A percentile compares a stretch with the other conserved stretches of the same genome.
These are phyloP conservation scores for Drosophila koepferae DNA, from an alignment of 2,888 invertebrate species.

Conservation along the genomic window DNA sequence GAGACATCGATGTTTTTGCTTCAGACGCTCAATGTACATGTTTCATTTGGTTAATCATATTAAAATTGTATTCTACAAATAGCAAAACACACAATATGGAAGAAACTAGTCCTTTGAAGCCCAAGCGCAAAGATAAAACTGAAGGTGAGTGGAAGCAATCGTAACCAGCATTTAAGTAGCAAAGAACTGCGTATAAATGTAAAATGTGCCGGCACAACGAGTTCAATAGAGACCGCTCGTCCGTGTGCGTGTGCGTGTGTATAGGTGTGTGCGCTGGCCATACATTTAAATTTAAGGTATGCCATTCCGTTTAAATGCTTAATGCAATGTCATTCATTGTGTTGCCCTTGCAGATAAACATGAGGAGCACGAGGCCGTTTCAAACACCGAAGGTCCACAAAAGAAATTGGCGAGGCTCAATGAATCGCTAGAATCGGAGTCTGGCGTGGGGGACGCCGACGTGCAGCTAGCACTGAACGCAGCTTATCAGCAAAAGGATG, in stretches of 20 bases:
- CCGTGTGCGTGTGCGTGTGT: constrained; percentile 47
- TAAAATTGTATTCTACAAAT: constrained; percentile 36
- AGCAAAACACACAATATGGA: constrained; percentile 52
- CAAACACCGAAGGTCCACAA: constrained; percentile 49
- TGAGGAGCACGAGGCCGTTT: constrained; percentile 35
- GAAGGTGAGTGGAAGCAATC: constrained; percentile 68
- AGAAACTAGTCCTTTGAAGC: constrained; percentile 54
- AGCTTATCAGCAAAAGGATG: constrained; percentile 58
- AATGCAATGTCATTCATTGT: constrained; percentile 81
- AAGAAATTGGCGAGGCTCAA: constrained; percentile 61
- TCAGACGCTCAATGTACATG: constrained; percentile 50
- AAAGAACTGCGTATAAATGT: constrained; percentile 29
- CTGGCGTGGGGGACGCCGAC: constrained; percentile 13
- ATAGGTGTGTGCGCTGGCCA: constrained; percentile 45
- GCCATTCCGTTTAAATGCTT: constrained; percentile 64
- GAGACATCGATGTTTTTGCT: constrained; percentile 34
- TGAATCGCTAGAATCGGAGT: constrained; percentile 14
- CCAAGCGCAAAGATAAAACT: constrained; percentile 57
- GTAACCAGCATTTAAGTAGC: constrained; percentile 42
- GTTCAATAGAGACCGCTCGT: constrained; percentile 38
- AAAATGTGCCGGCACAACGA: constrained; percentile 66
- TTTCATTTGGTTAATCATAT: constrained; percentile 33
- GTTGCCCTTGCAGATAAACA: constrained; percentile 64
- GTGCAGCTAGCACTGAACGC: constrained; percentile 62
- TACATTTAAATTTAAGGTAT: constrained; percentile 81